phyloP scores from a whole-genome alignment of 2,113 vertebrate genomes.

The Illadopsis cleaveri region DNA sequence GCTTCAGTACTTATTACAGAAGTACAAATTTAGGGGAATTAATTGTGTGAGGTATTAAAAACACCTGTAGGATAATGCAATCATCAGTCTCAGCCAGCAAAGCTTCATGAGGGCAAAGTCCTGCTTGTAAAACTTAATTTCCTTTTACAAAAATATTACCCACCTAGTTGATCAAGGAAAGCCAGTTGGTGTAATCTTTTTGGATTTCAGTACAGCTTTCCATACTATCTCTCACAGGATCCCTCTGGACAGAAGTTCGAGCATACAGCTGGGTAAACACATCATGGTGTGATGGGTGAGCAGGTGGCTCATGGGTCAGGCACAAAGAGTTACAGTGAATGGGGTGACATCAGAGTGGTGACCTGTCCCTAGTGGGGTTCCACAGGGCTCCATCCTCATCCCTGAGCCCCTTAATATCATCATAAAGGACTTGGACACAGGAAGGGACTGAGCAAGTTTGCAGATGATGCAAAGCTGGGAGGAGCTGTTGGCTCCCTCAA shows the following conservation, averaged over 20 bases:
- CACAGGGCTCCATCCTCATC: background rate
- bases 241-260: background rate
- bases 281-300: background rate
- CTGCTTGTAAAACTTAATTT: background rate
- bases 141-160: background rate
- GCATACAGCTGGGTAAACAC: background rate
- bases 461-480: background rate
- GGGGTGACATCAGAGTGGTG: background rate
- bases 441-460: background rate
- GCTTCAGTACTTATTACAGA: background rate
- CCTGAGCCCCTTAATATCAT: background rate
- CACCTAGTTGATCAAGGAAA: background rate
- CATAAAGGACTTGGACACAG: background rate
- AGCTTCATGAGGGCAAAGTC: background rate
- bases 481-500: background rate
- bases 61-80: background rate
- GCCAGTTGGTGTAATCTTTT: background rate
- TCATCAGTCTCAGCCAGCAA: background rate
- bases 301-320: rapidly evolving
- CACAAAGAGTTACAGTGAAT: background rate
- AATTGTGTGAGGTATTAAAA: background rate
- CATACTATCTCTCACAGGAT: background rate
- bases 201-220: background rate
- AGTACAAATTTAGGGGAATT: background rate
- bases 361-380: too few relatives aligned